A percentile compares a stretch with the other conserved stretches of the same genome.
Evolutionary conservation across 2,888 invertebrate genomes (phyloP).

Genomic region (Lypha dubia): DNA sequence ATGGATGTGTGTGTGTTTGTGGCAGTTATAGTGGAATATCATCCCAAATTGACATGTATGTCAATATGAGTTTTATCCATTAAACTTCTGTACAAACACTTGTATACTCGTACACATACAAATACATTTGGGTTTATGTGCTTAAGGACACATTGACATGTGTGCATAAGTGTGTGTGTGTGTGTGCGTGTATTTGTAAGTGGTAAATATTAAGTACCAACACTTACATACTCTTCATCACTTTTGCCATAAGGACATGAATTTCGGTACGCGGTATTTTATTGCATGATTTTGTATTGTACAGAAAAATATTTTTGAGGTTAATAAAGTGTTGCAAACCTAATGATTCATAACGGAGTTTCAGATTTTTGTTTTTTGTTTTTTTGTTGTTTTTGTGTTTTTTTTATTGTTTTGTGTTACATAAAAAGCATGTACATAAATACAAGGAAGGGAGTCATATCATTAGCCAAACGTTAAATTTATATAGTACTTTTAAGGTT

Average conservation of each 20-base stretch:
- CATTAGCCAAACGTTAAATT: not conserved
- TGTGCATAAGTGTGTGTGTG: not conserved
- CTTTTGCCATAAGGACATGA: slow-evolving; percentile 30
- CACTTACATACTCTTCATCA: slow-evolving; percentile 40
- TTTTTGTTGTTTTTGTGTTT: no score
- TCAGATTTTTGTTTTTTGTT: not conserved
- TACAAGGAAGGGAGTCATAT: not conserved
- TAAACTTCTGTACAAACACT: slow-evolving; percentile 28
- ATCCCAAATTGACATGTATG: slow-evolving; percentile 65
- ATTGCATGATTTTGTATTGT: slow-evolving; percentile 52
- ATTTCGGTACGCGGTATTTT: slow-evolving; percentile 34
- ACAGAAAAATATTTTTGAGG: slow-evolving; percentile 52
- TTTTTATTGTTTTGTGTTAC: slow-evolving; percentile 16
- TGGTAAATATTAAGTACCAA: slow-evolving; percentile 54
- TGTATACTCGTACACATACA: not conserved
- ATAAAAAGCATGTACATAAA: not conserved
- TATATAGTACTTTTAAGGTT: not conserved
- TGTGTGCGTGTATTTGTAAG: not conserved
- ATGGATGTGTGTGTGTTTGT: slow-evolving; percentile 40
- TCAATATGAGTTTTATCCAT: slow-evolving; percentile 61
- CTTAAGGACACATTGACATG: slow-evolving; percentile 3
- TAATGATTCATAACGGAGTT: slow-evolving; percentile 55
- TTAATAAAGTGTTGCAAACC: slow-evolving; percentile 63
- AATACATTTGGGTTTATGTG: not conserved
- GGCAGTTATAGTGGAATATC: slow-evolving; percentile 40